These are phyloP conservation scores for Amphiprion clarkii DNA, from an alignment of 2,797 vertebrate species.

Conservation along the genomic window DNA sequence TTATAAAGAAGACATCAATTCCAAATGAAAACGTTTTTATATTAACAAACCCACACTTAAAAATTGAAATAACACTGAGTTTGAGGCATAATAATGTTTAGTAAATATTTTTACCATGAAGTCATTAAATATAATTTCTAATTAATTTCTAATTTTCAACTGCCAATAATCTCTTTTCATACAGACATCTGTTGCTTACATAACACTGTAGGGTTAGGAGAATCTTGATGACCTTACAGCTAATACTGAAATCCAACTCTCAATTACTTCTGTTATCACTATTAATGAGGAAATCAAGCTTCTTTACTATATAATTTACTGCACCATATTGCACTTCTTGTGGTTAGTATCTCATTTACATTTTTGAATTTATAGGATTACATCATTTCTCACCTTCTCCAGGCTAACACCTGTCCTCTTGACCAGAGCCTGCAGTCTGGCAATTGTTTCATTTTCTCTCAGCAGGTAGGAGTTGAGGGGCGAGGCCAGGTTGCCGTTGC, in stretches of 20 bases:
- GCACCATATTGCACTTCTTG: not conserved
- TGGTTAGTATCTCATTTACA: not conserved
- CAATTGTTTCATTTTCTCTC: conserved; percentile 97
- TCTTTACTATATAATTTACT: not conserved
- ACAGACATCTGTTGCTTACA: not conserved
- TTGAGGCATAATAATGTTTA: too few relatives aligned
- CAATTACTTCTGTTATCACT: not conserved
- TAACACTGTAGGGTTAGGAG: not conserved
- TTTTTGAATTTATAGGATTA: conserved; percentile 12
- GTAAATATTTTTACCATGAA: not conserved
- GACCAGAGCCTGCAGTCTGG: conserved; percentile 95
- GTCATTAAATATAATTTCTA: not conserved
- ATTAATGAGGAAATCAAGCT: not conserved
- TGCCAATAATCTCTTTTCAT: not conserved
- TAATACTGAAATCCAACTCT: not conserved
- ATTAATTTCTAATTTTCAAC: too few relatives aligned
- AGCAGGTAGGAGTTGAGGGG: conserved; percentile 94
- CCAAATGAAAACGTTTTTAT: not conserved
- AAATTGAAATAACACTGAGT: not conserved
- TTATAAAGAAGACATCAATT: not conserved
- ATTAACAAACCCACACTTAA: not conserved
- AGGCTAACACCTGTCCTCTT: conserved; percentile 97
- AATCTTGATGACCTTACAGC: not conserved
- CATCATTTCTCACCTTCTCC: conserved; percentile 88
- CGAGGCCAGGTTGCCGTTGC: conserved; percentile 95